Evolutionary conservation across 2,113 vertebrate species (phyloP), one percentile per base, ranked within the genome.

Genomic region (Pongo abelii): DNA sequence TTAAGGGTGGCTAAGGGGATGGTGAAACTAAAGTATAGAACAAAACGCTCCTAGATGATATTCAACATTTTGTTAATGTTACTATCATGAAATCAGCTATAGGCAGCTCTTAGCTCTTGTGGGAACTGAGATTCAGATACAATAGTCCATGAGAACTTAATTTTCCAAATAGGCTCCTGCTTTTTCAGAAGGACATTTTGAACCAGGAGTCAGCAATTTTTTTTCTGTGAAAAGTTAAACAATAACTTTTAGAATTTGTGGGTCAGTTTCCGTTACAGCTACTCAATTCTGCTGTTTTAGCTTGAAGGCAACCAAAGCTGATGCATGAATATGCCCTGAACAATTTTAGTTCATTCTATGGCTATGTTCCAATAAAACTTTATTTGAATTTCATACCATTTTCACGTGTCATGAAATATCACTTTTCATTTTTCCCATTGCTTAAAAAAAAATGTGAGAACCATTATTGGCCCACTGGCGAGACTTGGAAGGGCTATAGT

Each of bases 201-300:
- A 38, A 74, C 83, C 59, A 67, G 14, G 25, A n/a, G 32, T 86
- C 27, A 83, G 46, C 38, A 89, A 50, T 43, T 22, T 38, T 38
- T 88, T 67, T 70, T 27, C 32, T 85, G 14, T 89, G n/a, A 72
- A 81, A 30, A 25, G 4, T 77, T 95, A 72, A 25, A 35, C 14
- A 46, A 32, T 50, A 87, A 94, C 57, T 78, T 96, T 94, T 94
- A 92, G 81, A n/a, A 11, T 78, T 93, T 52, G 32, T 2, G 61
- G 77, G 8, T 89, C 22, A 27, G 25, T 67, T 11, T 92, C 64
- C 70, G 59, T 84, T 50, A 70, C 6, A 91, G 48, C 16, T 46
- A 46, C 23, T 97, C 72, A 61, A 0, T 78, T 88, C 12, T 88
- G 2, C 11, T 38, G 5, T 43, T 85, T 6, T 75, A 70, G 55